Evolutionary conservation across 2,888 invertebrate genomes (phyloP), one percentile per base, ranked within the genome.

Genomic region (Plebejus argus): DNA sequence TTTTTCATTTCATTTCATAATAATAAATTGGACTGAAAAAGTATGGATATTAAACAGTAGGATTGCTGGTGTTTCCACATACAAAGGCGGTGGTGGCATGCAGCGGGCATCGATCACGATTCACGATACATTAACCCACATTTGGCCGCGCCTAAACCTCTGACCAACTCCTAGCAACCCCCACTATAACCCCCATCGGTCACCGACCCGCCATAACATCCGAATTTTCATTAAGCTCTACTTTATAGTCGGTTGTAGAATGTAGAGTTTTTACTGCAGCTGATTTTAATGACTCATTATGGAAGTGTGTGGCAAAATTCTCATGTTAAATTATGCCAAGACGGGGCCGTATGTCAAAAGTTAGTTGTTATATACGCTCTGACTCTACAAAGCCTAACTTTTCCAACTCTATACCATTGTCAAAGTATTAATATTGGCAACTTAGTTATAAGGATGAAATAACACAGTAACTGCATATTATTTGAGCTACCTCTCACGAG

Each of bases 101-200:
- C 74, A 49, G 49, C 28, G 49, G 28, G 74, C 20, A 74, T 74
- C 74, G 74, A 74, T 74, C 74, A 74, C 72, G 20, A 15, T 49
- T 74, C 74, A 74, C 72, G 20, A 15, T 49, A 49, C 49, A 53
- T 74, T 74, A 74, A 49, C 74, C 74, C 74, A 53, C 49, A 49
- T 74, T 53, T 18, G 18, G 45, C 39, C 39, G 35, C 23, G 12
- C 61, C 61, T 61, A 10, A 10, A 23, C 61, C 61, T 23, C 61
- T 23, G 61, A 61, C 61, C 23, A 4, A 2, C 20, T 23, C 61
- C 61, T 23, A 61, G 28, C 15, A 56, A 18, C n/a, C n/a, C 53
- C n/a, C 7, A 58, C n/a, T 4, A 58, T n/a, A n/a, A 20, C 56
- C 33, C 45, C 3, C 71, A 15, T n/a, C 18, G 72, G 72, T 72